Percentiles rank a stretch among this genome's conserved stretches.
Evolutionary conservation across 2,888 invertebrate species (phyloP).

Genomic region (Idaea dimidiata): DNA sequence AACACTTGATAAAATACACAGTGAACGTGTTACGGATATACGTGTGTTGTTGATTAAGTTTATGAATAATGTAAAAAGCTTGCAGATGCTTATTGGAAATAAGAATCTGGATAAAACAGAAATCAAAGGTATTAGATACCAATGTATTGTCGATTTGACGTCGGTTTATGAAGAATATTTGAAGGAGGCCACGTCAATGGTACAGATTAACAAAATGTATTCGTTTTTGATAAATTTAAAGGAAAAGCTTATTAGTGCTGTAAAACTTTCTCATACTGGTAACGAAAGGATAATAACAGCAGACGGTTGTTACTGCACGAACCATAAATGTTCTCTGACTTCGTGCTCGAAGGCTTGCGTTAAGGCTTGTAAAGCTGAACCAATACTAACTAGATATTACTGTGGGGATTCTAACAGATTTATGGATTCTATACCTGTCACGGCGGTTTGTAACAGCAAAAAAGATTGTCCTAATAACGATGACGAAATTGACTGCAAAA

Average conservation of each 20-base stretch:
- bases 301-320: slow-evolving; percentile 51
- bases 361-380: slow-evolving; percentile 48
- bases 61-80: slow-evolving; percentile 32
- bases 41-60: slow-evolving; percentile 38
- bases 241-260: slow-evolving; percentile 47
- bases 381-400: slow-evolving; percentile 44
- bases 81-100: slow-evolving; percentile 41
- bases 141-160: slow-evolving; percentile 40
- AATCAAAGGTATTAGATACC: slow-evolving; percentile 43
- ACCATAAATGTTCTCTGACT: slow-evolving; percentile 41
- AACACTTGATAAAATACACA: slow-evolving; percentile 38
- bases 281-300: slow-evolving; percentile 45
- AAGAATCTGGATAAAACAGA: slow-evolving; percentile 28
- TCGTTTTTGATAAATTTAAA: slow-evolving; percentile 44
- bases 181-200: slow-evolving; percentile 10
- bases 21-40: slow-evolving; percentile 30
- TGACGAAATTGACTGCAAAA: slow-evolving; percentile 56
- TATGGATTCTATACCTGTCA: slow-evolving; percentile 36
- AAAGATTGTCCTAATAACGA: slow-evolving; percentile 52
- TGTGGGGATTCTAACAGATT: slow-evolving; percentile 32
- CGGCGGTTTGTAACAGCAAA: slow-evolving; percentile 53
- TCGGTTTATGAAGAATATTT: slow-evolving; percentile 44
- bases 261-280: slow-evolving; percentile 57
- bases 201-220: slow-evolving; percentile 42
- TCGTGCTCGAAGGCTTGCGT: slow-evolving; percentile 49